Evolutionary conservation across 1,140 invertebrate genomes (phyloP).

Genomic region (Neodiprion lecontei): DNA sequence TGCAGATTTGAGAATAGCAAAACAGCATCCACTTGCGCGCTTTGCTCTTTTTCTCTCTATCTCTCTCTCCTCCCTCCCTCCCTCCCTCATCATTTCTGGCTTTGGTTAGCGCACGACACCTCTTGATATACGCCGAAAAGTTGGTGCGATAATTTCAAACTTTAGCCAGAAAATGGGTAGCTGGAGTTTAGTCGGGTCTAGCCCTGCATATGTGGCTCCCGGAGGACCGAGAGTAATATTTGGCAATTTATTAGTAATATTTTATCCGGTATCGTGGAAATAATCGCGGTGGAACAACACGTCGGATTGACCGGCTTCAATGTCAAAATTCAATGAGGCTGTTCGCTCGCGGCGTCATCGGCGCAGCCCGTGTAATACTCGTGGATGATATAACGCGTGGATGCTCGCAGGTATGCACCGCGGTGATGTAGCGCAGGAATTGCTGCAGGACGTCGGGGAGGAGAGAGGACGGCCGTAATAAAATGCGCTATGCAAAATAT

Average conservation of each 20-base stretch:
- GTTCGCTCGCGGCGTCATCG: background rate
- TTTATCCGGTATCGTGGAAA: background rate
- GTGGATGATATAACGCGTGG: too few relatives aligned
- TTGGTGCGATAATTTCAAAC: background rate
- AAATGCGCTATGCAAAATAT: constrained; percentile 44
- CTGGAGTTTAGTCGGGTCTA: background rate
- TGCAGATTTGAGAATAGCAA: background rate
- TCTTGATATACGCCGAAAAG: background rate
- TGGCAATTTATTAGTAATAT: background rate
- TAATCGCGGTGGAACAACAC: background rate
- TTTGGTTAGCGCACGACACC: background rate
- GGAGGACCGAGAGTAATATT: background rate
- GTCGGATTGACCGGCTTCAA: background rate
- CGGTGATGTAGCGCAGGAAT: too few relatives aligned
- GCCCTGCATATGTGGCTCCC: background rate
- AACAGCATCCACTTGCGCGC: background rate
- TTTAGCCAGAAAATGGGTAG: background rate
- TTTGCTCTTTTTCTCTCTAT: background rate
- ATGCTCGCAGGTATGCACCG: too few relatives aligned
- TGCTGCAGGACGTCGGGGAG: background rate
- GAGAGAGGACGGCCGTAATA: constrained; percentile 29
- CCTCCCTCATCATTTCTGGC: background rate
- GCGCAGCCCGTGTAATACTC: background rate
- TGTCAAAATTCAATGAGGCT: background rate
- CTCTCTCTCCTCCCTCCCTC: too few relatives aligned